phyloP scores from a whole-genome alignment of 2,113 vertebrate genomes.

The Paedocypris sp. region DNA sequence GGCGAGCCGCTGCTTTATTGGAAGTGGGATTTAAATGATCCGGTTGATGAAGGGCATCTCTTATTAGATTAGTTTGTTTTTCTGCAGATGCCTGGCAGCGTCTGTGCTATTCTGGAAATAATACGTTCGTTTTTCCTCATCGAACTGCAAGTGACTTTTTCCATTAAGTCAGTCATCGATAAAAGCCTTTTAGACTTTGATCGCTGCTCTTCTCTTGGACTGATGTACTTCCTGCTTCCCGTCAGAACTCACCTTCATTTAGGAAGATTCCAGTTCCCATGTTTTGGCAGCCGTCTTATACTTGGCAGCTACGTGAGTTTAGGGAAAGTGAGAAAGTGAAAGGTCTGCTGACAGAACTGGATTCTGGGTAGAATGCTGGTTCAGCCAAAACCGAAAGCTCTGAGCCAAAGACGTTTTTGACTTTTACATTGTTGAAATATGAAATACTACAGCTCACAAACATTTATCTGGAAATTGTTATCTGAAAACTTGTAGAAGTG shows the following conservation, averaged over 20 bases:
- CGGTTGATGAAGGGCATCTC: not conserved
- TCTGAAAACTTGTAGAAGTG: too few species aligned
- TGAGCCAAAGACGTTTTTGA: not conserved
- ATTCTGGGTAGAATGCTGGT: not conserved
- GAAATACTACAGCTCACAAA: too few species aligned
- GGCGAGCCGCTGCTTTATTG: not conserved
- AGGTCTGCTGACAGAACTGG: not conserved
- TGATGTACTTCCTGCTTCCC: too few species aligned
- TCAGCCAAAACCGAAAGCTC: not conserved
- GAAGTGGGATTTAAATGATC: not conserved
- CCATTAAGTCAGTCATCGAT: not conserved
- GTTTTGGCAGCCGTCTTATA: not conserved
- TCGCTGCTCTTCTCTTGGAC: too few species aligned
- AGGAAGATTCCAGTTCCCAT: not conserved
- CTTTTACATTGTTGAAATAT: too few species aligned
- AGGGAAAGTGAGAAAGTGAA: not conserved
- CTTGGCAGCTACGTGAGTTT: not conserved
- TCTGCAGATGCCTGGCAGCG: constrained; percentile 7
- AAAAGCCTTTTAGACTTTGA: not conserved
- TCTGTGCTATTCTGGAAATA: not conserved
- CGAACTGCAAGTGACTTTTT: not conserved
- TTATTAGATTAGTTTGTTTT: not conserved
- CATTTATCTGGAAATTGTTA: too few species aligned
- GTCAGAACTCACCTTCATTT: too few species aligned
- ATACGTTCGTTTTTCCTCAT: not conserved